A percentile compares a stretch with the other conserved stretches of the same genome.
Conservation (phyloP, 2,888 invertebrate species). For the Andrena fulva region DNA sequence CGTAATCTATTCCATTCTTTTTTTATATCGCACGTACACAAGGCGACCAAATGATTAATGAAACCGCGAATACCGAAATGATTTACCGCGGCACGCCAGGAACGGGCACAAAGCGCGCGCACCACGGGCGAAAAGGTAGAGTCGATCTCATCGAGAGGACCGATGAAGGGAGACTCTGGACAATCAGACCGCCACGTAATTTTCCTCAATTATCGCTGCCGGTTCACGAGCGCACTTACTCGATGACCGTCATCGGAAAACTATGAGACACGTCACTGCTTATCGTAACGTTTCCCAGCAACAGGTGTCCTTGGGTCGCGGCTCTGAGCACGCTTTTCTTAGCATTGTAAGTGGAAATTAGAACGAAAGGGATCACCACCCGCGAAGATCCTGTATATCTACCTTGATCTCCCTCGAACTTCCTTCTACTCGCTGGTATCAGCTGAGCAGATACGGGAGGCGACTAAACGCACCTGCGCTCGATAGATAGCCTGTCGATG, state of each 20-base stretch:
- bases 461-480: background rate
- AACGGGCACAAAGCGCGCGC: background rate
- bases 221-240: background rate
- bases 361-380: background rate
- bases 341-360: background rate
- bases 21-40: background rate
- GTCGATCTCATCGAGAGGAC: background rate
- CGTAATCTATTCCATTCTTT: background rate
- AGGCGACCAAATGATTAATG: background rate
- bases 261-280: background rate
- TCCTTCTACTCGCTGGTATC: background rate
- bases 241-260: conserved; percentile 4
- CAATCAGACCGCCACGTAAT: background rate
- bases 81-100: background rate
- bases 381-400: background rate
- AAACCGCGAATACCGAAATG: background rate
- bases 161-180: background rate
- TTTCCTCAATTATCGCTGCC: background rate
- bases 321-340: background rate
- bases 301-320: background rate
- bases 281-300: conserved; percentile 2
- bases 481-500: background rate
- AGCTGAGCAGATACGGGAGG: background rate
- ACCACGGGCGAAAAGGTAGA: background rate
- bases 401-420: background rate